Conservation (phyloP, 2,113 vertebrate genomes). For the Setophaga kirtlandii region DNA sequence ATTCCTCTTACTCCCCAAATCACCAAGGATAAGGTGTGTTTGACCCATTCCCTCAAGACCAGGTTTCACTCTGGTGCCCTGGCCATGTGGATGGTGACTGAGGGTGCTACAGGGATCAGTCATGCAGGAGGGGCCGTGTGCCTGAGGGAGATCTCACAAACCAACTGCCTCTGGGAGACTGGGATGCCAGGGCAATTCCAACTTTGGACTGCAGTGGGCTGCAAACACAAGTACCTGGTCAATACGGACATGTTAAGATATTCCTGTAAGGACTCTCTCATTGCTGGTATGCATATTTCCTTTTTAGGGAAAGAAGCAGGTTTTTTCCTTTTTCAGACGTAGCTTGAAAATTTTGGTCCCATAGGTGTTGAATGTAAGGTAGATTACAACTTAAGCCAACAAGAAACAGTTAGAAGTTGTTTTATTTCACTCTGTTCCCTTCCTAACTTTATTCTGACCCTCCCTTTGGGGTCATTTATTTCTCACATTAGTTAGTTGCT, state of each 20-base stretch:
- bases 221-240: background rate
- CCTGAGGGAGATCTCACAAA: background rate
- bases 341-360: background rate
- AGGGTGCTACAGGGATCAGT: background rate
- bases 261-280: background rate
- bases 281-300: background rate
- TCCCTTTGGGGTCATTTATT: conserved; percentile 44
- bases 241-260: background rate
- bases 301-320: background rate
- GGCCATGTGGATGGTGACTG: background rate
- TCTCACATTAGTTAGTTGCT: conserved; percentile 49
- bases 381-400: background rate
- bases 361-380: background rate
- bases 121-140: background rate
- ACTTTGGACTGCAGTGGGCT: background rate
- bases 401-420: background rate
- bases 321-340: background rate
- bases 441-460: conserved; percentile 39
- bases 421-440: conserved; percentile 24
- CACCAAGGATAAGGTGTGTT: background rate
- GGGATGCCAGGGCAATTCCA: background rate
- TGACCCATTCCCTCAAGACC: background rate
- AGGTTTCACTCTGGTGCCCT: background rate
- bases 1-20: background rate
- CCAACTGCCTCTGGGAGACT: accelerated